phyloP scores from a whole-genome alignment of 2,797 vertebrate species.

The Coracias cyanogaster region DNA sequence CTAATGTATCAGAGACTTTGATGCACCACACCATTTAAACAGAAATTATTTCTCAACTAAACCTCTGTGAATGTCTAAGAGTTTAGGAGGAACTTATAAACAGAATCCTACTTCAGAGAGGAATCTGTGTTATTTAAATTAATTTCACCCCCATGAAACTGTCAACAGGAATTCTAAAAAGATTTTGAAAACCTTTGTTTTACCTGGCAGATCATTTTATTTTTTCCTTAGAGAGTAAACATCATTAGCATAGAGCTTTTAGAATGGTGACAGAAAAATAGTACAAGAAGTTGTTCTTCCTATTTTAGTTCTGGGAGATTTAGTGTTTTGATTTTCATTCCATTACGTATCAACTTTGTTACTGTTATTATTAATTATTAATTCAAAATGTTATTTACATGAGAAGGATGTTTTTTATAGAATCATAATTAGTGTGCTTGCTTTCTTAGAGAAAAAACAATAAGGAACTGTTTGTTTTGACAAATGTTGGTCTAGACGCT shows the following conservation, averaged over 20 bases:
- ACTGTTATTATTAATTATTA: background rate
- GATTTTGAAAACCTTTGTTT: background rate
- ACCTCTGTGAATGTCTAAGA: background rate
- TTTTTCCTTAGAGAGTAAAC: background rate
- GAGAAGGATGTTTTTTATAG: background rate
- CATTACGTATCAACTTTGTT: background rate
- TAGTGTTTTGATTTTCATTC: background rate
- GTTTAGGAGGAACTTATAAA: background rate
- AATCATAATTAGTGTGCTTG: background rate
- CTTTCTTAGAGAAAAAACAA: background rate
- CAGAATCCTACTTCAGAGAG: background rate
- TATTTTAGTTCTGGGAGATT: background rate
- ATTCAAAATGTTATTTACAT: background rate
- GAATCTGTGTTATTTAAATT: background rate
- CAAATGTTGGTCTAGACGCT: background rate
- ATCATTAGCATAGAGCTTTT: background rate
- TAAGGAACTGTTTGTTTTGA: background rate
- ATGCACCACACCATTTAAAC: background rate
- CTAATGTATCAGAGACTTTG: rapidly evolving
- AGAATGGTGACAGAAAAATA: background rate
- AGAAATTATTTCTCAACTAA: background rate
- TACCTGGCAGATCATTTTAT: background rate
- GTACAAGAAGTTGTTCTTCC: background rate
- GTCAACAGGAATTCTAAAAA: background rate
- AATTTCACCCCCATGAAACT: background rate